Evolutionary conservation across 2,797 vertebrate species (phyloP).

Genomic region (Amblyraja radiata): DNA sequence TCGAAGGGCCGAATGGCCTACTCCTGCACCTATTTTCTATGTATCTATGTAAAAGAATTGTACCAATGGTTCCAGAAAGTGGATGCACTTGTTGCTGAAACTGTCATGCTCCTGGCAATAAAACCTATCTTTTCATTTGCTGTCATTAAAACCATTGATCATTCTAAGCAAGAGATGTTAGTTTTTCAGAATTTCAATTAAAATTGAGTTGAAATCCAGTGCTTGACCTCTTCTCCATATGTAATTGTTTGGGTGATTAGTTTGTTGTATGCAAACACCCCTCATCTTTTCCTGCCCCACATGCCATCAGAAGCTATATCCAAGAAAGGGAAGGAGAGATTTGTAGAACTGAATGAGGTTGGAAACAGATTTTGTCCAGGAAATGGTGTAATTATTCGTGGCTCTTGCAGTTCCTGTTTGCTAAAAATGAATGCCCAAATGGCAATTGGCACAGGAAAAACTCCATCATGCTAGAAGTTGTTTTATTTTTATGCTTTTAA

Average conservation of each 20-base stretch:
- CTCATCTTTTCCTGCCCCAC: too few relatives aligned
- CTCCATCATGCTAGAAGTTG: neutral
- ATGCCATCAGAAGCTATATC: neutral
- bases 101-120: neutral
- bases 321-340: neutral
- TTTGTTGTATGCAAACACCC: too few relatives aligned
- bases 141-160: neutral
- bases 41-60: too few relatives aligned
- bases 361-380: neutral
- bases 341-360: neutral
- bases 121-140: too few relatives aligned
- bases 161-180: neutral
- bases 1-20: too few relatives aligned
- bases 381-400: neutral
- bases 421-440: constrained; percentile 24
- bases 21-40: too few relatives aligned
- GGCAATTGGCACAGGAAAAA: constrained; percentile 21
- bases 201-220: neutral
- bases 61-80: neutral
- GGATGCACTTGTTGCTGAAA: neutral
- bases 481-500: constrained; percentile 13
- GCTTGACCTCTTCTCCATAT: too few relatives aligned
- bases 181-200: neutral
- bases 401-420: constrained; percentile 32
- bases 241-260: too few relatives aligned